phyloP scores from a whole-genome alignment of 1,140 invertebrate genomes.

The Vanessa atalanta region DNA sequence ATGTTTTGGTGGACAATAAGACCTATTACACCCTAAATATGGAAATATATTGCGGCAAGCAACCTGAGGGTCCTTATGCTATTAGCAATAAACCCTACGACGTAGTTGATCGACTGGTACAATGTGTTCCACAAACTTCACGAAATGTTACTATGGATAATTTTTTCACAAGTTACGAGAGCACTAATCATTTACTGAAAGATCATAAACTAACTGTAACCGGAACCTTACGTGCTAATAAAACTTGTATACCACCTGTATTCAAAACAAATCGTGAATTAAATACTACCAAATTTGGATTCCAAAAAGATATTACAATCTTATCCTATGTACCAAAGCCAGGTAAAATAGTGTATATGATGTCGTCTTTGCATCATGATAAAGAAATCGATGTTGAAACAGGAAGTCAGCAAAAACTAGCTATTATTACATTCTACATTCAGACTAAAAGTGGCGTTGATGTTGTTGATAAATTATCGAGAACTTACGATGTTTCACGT shows the following conservation, averaged over 20 bases:
- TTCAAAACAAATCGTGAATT: too few relatives aligned
- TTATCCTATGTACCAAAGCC: constrained; percentile 57
- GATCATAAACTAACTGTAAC: constrained; percentile 21
- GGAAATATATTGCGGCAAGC: constrained; percentile 27
- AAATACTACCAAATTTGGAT: too few relatives aligned
- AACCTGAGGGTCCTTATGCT: constrained; percentile 12
- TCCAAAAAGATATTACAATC: constrained; percentile 45
- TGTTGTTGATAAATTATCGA: constrained; percentile 57
- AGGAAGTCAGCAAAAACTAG: constrained; percentile 50
- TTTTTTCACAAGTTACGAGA: constrained; percentile 23
- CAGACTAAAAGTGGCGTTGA: constrained; percentile 42
- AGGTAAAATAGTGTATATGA: constrained; percentile 46
- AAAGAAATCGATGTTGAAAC: constrained; percentile 42
- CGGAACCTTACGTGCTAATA: constrained; percentile 26
- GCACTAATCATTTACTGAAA: constrained; percentile 19
- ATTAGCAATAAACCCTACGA: constrained; percentile 26
- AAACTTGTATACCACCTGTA: constrained; percentile 18
- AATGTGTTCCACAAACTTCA: constrained; percentile 8
- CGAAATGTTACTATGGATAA: constrained; percentile 26
- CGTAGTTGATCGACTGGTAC: constrained; percentile 15
- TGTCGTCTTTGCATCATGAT: constrained; percentile 54
- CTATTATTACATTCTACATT: constrained; percentile 64
- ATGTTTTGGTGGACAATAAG: background rate
- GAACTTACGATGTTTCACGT: constrained; percentile 49
- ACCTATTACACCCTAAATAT: constrained; percentile 20